These are phyloP conservation scores for Mirounga angustirostris DNA, from an alignment of 2,113 vertebrate genomes.

Conservation along the genomic window DNA sequence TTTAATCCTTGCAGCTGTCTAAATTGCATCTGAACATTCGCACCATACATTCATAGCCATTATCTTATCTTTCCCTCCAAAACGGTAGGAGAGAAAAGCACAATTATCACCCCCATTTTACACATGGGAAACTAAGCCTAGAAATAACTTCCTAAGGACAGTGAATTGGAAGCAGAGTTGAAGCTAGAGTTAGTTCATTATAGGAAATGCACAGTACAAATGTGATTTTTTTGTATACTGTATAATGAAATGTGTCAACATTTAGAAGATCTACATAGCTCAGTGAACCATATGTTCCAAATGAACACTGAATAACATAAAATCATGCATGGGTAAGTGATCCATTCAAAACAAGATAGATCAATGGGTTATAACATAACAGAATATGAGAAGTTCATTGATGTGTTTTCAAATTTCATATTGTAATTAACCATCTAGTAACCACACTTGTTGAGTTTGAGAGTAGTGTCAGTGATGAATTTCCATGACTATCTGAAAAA, in stretches of 20 bases:
- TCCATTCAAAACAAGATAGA: neutral
- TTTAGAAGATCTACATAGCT: neutral
- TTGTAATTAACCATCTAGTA: neutral
- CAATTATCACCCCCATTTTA: neutral
- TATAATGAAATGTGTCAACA: neutral
- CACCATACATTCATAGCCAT: neutral
- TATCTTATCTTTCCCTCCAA: neutral
- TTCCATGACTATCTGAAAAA: neutral
- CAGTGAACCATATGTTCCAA: neutral
- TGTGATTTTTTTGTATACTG: neutral
- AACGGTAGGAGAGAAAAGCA: neutral
- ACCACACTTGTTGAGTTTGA: neutral
- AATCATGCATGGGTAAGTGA: neutral
- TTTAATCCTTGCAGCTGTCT: neutral
- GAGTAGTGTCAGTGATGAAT: neutral
- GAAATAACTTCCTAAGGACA: conserved; percentile 7
- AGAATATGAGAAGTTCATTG: neutral
- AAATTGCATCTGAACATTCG: conserved; percentile 8
- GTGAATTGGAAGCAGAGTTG: neutral
- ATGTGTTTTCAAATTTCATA: neutral
- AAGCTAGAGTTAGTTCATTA: conserved; percentile 48
- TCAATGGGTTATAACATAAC: neutral
- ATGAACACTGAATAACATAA: neutral
- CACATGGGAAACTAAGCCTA: neutral
- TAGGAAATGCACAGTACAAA: neutral